phyloP scores from a whole-genome alignment of 2,888 invertebrate species.

The Lasioglossum malachurum region DNA sequence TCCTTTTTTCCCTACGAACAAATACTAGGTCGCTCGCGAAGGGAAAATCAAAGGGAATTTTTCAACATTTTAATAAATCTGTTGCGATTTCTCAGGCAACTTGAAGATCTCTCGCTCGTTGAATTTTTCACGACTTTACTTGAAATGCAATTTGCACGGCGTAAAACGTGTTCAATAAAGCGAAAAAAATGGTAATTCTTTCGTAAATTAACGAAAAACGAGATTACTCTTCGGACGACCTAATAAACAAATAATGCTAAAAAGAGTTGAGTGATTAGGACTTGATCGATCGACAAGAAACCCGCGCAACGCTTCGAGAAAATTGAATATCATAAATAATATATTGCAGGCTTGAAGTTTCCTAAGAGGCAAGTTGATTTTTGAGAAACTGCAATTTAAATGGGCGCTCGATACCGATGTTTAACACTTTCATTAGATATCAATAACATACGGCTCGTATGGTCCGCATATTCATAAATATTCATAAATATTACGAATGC shows the following conservation, averaged over 20 bases:
- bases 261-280: background rate
- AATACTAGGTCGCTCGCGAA: no score
- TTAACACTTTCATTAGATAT: slow-evolving; percentile 11
- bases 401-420: background rate
- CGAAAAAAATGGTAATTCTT: no score
- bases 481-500: slow-evolving; percentile 2
- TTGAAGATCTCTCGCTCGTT: no score
- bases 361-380: background rate
- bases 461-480: background rate
- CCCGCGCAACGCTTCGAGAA: background rate
- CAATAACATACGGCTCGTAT: background rate
- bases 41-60: no score
- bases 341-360: background rate
- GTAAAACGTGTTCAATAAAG: no score
- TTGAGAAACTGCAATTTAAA: background rate
- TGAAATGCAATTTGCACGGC: no score
- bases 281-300: background rate
- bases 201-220: no score
- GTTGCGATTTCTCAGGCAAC: no score
- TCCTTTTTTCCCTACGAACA: no score
- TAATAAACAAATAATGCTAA: background rate
- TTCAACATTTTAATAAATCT: no score
- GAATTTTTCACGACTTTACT: no score
- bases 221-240: background rate
- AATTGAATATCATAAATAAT: background rate